Conservation (phyloP, 1,140 invertebrate species). For the Pomacea maculata region DNA sequence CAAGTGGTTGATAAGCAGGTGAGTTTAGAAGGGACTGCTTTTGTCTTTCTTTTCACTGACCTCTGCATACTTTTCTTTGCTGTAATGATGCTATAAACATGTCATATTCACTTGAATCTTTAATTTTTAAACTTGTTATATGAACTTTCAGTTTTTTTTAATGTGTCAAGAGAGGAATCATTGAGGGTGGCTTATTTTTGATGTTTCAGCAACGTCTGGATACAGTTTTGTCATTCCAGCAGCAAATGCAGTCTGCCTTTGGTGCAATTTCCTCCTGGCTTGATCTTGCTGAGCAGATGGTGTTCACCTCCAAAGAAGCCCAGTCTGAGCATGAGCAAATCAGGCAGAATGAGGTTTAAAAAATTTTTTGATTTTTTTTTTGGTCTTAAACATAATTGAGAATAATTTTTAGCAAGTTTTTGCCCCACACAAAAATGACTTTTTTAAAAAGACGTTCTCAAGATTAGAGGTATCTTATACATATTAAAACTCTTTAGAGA, state of each 20-base stretch:
- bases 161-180: neutral
- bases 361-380: neutral
- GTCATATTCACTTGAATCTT: too few species aligned
- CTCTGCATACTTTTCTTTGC: too few species aligned
- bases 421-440: neutral
- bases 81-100: too few species aligned
- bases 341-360: conserved; percentile 56
- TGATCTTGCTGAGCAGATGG: conserved; percentile 52
- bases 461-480: too few species aligned
- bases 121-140: too few species aligned
- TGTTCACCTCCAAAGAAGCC: conserved; percentile 44
- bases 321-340: conserved; percentile 41
- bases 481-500: too few species aligned
- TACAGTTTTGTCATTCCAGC: conserved; percentile 54
- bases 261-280: conserved; percentile 54
- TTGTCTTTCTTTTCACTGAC: too few species aligned
- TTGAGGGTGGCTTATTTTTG: neutral
- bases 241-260: conserved; percentile 55
- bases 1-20: conserved; percentile 52
- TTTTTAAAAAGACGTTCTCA: too few species aligned
- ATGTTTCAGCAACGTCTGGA: conserved; percentile 36
- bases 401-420: neutral
- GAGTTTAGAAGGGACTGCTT: conserved; percentile 29
- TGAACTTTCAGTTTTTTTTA: neutral
- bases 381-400: neutral